A percentile compares a stretch with the other conserved stretches of the same genome.
These are phyloP conservation scores for Sinotaia quadrata DNA, from an alignment of 2,888 invertebrate species.

Conservation along the genomic window DNA sequence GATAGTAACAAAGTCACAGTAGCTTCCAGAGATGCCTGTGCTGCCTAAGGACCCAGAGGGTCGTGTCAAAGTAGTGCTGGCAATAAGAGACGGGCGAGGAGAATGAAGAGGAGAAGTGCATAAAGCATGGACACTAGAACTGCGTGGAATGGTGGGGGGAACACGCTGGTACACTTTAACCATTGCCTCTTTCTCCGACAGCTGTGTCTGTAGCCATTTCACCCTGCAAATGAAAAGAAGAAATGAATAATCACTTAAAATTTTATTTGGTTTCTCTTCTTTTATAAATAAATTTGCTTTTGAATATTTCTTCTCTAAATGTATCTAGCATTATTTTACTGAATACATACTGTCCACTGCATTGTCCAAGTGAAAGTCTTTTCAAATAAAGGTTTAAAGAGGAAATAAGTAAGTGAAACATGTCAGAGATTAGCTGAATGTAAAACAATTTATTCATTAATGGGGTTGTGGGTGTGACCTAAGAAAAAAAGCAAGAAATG, in stretches of 20 bases:
- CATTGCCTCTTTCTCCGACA: constrained; percentile 92
- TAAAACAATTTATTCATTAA: too few species aligned
- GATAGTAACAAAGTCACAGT: constrained; percentile 45
- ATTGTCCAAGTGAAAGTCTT: too few species aligned
- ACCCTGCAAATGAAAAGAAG: constrained; percentile 76
- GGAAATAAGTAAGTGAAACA: too few species aligned
- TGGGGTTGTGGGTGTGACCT: too few species aligned
- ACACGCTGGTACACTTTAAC: constrained; percentile 84
- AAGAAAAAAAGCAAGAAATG: not conserved
- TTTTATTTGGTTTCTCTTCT: too few species aligned
- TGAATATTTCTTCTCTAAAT: too few species aligned
- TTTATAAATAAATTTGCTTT: too few species aligned
- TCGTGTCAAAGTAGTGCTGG: constrained; percentile 36
- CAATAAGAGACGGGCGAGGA: constrained; percentile 64
- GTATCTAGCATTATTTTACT: too few species aligned
- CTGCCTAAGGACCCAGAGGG: constrained; percentile 48
- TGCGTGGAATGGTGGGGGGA: constrained; percentile 66
- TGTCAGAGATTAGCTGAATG: too few species aligned
- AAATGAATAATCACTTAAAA: too few species aligned
- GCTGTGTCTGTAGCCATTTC: constrained; percentile 88
- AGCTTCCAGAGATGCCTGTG: constrained; percentile 42
- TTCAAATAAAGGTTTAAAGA: too few species aligned
- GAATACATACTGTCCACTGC: too few species aligned
- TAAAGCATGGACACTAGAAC: constrained; percentile 65
- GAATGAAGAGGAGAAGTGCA: constrained; percentile 68